phyloP scores from a whole-genome alignment of 2,888 invertebrate species.

The Xestobium rufovillosum region DNA sequence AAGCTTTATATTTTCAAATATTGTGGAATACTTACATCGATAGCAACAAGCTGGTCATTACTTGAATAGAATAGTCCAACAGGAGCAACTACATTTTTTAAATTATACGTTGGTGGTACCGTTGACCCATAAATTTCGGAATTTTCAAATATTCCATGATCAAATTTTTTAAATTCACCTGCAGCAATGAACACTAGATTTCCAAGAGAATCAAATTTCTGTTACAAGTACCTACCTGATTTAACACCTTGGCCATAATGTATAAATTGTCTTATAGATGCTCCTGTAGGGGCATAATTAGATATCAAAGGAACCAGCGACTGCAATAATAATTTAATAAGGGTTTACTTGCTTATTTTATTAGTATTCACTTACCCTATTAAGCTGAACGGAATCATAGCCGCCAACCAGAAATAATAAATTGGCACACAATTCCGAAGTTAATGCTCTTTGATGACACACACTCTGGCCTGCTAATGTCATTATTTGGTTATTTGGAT shows the following conservation, averaged over 20 bases:
- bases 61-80: slow-evolving; percentile 6
- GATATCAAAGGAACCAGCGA: too few species aligned
- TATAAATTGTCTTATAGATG: slow-evolving; percentile 45
- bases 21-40: slow-evolving; percentile 1
- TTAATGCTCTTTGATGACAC: not conserved
- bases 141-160: slow-evolving; percentile 16
- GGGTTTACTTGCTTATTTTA: not conserved
- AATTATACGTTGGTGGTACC: not conserved
- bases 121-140: slow-evolving; percentile 1
- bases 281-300: slow-evolving; percentile 48
- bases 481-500: not conserved
- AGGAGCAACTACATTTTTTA: slow-evolving; percentile 1
- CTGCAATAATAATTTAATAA: slow-evolving; percentile 42
- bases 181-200: slow-evolving; percentile 8
- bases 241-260: slow-evolving; percentile 48
- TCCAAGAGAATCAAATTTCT: not conserved
- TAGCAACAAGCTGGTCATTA: slow-evolving; percentile 6
- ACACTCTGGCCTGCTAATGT: not conserved
- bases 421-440: slow-evolving; percentile 9
- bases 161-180: slow-evolving; percentile 19
- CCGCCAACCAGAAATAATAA: slow-evolving; percentile 17
- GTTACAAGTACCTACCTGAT: slow-evolving; percentile 35
- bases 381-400: slow-evolving; percentile 18
- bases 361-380: slow-evolving; percentile 24
- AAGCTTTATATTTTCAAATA: not conserved